Base-by-base conservation (phyloP, 1,140 invertebrate species). In the Pseudomyrmex concolor region DNA sequence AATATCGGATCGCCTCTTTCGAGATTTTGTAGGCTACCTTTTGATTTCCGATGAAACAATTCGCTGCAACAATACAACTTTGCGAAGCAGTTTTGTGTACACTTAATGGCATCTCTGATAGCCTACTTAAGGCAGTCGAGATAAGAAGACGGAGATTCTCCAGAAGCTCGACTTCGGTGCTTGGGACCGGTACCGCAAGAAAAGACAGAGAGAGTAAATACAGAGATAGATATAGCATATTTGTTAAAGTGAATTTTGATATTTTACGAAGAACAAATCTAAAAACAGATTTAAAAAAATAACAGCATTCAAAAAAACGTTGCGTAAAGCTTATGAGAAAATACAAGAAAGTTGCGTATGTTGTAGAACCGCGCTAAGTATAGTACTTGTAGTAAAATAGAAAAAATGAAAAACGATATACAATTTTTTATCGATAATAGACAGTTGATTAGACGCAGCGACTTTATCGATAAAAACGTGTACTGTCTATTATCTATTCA, bases 61-160 rank as follows among this genome's bases (percentile, higher is more conserved):
- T 71, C 45, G 10, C 54, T 59, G 55, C 55, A 66, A 54, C 73
- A 50, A 63, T 51, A 45, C 57, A 73, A 59, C 15, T 43, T 77
- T 73, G 82, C 48, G 45, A 51, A 57, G 60, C 76, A 9, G 51
- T 64, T 45, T 34, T 71, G 54, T 86, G 62, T 80, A 80, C 17
- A 76, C 59, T 83, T 89, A 87, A 90, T 83, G 87, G 83, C 84
- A 82, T 81, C 43, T 63, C 72, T 89, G 89, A 89, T 89, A 90
- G 89, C 85, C 89, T 90, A 89, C 84, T 90, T 89, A 86, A 87
- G 78, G 74, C 54, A 55, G 50, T 68, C 50, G 51, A 84, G 86
- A 90, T 89, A 90, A 89, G 86, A 19, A 80, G 76, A 13, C n/a
- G 70, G 74, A 67, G 76, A 84, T 55, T 71, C 66, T 45, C 45